A percentile compares a stretch with the other conserved stretches of the same genome.
These are phyloP conservation scores for Xenus cinereus DNA, from an alignment of 2,113 vertebrate species.

Conservation along the genomic window DNA sequence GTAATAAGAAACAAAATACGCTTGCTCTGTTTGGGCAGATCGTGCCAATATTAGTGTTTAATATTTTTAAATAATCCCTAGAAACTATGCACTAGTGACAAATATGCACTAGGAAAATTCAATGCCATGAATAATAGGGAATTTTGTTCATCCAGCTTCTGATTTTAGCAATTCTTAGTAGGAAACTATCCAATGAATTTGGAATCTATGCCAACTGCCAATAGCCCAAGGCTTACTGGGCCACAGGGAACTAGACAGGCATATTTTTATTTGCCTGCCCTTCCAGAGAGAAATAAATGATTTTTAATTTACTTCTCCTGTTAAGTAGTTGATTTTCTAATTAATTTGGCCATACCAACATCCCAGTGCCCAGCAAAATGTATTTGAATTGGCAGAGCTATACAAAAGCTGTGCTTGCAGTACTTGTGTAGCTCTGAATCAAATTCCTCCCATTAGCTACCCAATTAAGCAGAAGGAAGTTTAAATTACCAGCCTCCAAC, in stretches of 20 bases:
- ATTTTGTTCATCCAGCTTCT: neutral
- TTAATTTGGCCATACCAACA: constrained; percentile 11
- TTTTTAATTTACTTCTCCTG: constrained; percentile 11
- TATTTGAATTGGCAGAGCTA: constrained; percentile 8
- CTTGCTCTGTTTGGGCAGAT: neutral
- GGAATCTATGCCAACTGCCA: neutral
- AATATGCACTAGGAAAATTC: neutral
- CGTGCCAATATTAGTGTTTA: neutral
- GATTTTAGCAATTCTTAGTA: neutral
- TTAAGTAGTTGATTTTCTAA: constrained; percentile 36
- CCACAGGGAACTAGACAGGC: neutral
- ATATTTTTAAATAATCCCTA: neutral
- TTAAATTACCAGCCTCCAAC: neutral
- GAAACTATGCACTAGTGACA: neutral
- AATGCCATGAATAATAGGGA: neutral
- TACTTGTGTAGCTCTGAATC: neutral
- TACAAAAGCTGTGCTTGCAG: neutral
- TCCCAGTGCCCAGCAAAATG: neutral
- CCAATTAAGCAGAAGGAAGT: neutral
- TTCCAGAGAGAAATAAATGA: neutral
- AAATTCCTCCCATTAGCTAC: constrained; percentile 11
- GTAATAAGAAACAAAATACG: neutral
- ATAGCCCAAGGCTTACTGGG: neutral
- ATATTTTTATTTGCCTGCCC: neutral
- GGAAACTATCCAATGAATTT: neutral